A percentile compares a stretch with the other conserved stretches of the same genome.
Conservation (phyloP, 2,888 invertebrate species). For the Micoletzkya japonica region DNA sequence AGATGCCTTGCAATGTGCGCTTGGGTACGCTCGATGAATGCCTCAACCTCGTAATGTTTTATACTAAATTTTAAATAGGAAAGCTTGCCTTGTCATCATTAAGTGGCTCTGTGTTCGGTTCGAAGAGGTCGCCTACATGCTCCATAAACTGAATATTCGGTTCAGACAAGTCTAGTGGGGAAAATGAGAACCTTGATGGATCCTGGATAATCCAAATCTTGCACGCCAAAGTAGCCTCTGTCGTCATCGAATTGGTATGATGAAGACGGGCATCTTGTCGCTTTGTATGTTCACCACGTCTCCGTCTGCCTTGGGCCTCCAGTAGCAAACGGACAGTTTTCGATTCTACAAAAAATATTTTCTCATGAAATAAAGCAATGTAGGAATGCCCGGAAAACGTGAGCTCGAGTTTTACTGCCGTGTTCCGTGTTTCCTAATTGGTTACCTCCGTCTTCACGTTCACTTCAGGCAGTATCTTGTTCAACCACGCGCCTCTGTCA, state of each 20-base stretch:
- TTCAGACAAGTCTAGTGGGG: no score
- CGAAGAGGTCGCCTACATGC: slow-evolving; percentile 18
- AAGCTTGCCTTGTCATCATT: not conserved
- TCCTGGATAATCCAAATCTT: slow-evolving; percentile 37
- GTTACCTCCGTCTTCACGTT: slow-evolving; percentile 18
- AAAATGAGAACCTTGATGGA: slow-evolving; percentile 40
- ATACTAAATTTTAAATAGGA: no score
- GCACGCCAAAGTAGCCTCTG: slow-evolving; percentile 33
- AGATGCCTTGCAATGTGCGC: slow-evolving; percentile 36
- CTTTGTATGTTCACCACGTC: slow-evolving; percentile 29
- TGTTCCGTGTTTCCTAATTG: not conserved
- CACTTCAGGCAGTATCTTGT: slow-evolving; percentile 10
- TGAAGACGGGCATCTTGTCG: slow-evolving; percentile 39
- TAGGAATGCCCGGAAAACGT: no score
- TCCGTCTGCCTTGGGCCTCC: slow-evolving; percentile 33
- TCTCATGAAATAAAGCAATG: no score
- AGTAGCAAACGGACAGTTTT: slow-evolving; percentile 39
- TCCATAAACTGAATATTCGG: slow-evolving; percentile 23
- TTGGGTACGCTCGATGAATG: slow-evolving; percentile 16
- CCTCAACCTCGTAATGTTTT: no score
- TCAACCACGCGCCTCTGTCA: slow-evolving; percentile 9
- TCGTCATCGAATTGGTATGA: slow-evolving; percentile 29
- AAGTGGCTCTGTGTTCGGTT: slow-evolving; percentile 1
- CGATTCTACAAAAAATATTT: slow-evolving; percentile 31
- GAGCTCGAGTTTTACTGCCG: not conserved